These are phyloP conservation scores for Pachyramphus minor DNA, from an alignment of 2,113 vertebrate species.

Conservation along the genomic window DNA sequence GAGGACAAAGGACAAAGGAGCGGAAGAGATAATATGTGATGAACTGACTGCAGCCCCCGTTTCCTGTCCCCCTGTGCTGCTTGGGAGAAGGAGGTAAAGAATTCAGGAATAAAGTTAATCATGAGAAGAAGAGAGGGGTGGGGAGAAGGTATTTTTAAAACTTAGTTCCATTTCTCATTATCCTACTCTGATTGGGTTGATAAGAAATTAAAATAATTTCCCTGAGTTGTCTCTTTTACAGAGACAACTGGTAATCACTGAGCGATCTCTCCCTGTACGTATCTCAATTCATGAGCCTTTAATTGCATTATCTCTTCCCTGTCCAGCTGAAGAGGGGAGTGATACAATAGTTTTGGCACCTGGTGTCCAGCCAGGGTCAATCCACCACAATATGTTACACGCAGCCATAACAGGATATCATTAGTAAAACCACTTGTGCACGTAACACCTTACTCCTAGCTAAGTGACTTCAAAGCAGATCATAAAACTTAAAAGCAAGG, in stretches of 20 bases:
- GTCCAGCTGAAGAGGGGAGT: background rate
- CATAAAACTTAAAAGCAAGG: background rate
- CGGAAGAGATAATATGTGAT: fast-evolving
- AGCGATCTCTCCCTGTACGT: background rate
- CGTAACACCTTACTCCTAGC: background rate
- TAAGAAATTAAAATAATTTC: background rate
- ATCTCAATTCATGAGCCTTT: background rate
- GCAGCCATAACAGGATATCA: background rate
- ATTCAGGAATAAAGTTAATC: background rate
- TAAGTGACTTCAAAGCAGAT: background rate
- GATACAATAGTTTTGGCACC: background rate
- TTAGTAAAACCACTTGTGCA: background rate
- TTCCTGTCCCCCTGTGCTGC: fast-evolving
- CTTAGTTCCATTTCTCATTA: background rate
- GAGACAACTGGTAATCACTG: background rate
- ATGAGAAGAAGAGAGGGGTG: background rate
- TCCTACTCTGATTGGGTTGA: background rate
- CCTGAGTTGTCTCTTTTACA: background rate
- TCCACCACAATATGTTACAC: background rate
- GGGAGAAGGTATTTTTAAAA: background rate
- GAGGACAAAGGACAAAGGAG: background rate
- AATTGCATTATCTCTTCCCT: background rate
- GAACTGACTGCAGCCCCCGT: background rate
- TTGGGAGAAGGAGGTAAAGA: background rate
- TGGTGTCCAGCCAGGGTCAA: background rate